Evolutionary conservation across 2,797 vertebrate species (phyloP).

Genomic region (Fistularia commersonii): DNA sequence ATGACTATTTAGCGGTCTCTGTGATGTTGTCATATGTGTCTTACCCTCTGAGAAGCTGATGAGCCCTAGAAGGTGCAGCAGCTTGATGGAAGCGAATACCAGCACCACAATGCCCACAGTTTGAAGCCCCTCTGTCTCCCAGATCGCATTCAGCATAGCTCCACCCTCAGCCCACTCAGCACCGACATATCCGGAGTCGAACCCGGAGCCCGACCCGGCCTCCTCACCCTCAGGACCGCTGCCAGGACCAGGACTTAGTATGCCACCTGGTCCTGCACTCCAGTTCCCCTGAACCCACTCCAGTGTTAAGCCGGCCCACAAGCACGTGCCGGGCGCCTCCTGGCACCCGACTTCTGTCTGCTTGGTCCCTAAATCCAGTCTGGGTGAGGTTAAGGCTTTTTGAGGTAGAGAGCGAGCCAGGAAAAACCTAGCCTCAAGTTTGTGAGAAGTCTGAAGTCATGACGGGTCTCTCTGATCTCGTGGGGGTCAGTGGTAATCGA

Average conservation of each 20-base stretch:
- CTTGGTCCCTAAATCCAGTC: slow-evolving; percentile 62
- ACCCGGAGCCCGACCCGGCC: slow-evolving; percentile 64
- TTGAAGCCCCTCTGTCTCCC: slow-evolving; percentile 98
- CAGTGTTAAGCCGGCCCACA: slow-evolving; percentile 52
- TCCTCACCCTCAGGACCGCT: slow-evolving; percentile 48
- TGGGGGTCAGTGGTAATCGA: slow-evolving; percentile 32
- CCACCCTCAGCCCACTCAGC: slow-evolving; percentile 65
- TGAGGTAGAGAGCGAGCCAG: background rate
- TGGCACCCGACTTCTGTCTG: slow-evolving; percentile 63
- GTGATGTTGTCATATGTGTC: slow-evolving; percentile 25
- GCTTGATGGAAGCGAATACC: slow-evolving; percentile 95
- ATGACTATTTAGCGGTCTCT: background rate
- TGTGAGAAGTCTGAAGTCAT: slow-evolving; percentile 22
- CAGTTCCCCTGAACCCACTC: slow-evolving; percentile 74
- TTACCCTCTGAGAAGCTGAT: slow-evolving; percentile 99
- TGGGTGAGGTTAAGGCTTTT: slow-evolving; percentile 21
- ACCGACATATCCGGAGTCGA: slow-evolving; percentile 80
- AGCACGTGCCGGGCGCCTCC: slow-evolving; percentile 55
- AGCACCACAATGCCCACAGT: slow-evolving; percentile 98
- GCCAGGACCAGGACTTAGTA: slow-evolving; percentile 42
- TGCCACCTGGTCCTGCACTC: slow-evolving; percentile 64
- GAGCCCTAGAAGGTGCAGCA: slow-evolving; percentile 96
- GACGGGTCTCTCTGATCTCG: slow-evolving; percentile 4
- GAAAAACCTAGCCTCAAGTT: slow-evolving; percentile 21
- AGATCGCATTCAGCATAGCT: slow-evolving; percentile 89